These are phyloP conservation scores for Leptinotarsa lineolata DNA, from an alignment of 1,140 invertebrate species.

Conservation along the genomic window DNA sequence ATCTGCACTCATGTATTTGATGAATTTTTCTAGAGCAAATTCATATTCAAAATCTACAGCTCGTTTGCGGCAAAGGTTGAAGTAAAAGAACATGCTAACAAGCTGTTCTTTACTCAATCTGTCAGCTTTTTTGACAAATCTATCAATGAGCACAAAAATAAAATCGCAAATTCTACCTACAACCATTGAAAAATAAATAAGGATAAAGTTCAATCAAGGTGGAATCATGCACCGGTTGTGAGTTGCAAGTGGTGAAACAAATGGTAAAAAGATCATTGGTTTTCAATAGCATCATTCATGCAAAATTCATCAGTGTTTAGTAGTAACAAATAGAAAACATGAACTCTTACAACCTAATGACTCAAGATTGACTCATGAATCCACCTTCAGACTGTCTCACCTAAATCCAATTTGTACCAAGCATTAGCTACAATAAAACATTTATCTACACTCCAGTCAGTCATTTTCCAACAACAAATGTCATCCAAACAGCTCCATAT, in stretches of 20 bases:
- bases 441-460: constrained; percentile 53
- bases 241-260: too few species aligned
- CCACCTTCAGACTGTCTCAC: constrained; percentile 1
- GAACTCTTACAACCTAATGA: too few species aligned
- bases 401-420: constrained; percentile 58
- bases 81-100: constrained; percentile 61
- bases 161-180: constrained; percentile 53
- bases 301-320: too few species aligned
- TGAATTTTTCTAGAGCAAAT: constrained; percentile 53
- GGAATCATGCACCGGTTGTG: too few species aligned
- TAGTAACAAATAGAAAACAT: too few species aligned
- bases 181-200: constrained; percentile 7
- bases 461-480: constrained; percentile 57
- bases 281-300: too few species aligned
- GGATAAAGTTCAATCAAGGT: background rate
- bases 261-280: too few species aligned
- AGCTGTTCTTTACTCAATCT: constrained; percentile 59
- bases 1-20: constrained; percentile 58
- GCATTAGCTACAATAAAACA: constrained; percentile 59
- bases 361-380: too few species aligned
- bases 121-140: constrained; percentile 55
- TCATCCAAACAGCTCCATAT: constrained; percentile 62
- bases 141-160: constrained; percentile 57
- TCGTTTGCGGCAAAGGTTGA: constrained; percentile 57
- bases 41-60: constrained; percentile 63